Evolutionary conservation across 2,113 vertebrate species (phyloP), one percentile per base, ranked within the genome.

Genomic region (Piprites chloris): DNA sequence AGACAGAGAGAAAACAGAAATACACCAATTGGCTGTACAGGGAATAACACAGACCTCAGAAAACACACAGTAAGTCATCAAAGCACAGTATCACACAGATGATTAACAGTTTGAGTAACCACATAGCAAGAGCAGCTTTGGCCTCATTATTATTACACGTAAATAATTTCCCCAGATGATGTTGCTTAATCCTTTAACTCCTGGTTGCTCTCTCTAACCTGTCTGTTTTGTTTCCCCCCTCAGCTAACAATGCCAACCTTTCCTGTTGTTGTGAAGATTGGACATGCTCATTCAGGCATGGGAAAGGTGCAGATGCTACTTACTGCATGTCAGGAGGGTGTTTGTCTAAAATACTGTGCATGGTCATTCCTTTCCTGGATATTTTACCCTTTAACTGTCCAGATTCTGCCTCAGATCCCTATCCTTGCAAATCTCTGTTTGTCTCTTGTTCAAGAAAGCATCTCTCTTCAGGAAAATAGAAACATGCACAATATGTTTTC

Each of bases 211-310:
- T 37, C 50, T 92, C 92, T 97, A 93, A 96, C 6, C 6, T 5
- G n/a, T 84, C 73, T 61, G 71, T 95, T 96, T 53, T 97, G 42
- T 94, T 87, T 84, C 66, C n/a, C 71, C 71, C 98, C 97, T n/a
- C 96, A 99, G 99, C 98, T 99, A 66, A 98, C 99, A 71, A 98
- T 99, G 98, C 99, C 99, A 56, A 98, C 98, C 3, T 99, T 99
- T 92, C 99, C 99, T 9, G 99, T 99, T 12, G 99, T 99, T 85
- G 99, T 99, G 98, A 99, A 99, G 98, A 99, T 99, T 7, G 99
- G 99, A 97, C 99, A 99, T 19, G 99, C 99, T 93, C 99, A 99
- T 96, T 99, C 99, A 19, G 99, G 99, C 97, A 99, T 99, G 99
- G 99, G 99, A 97, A 99, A 99, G 99, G 99, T 99, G 98, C 97